A percentile compares a stretch with the other conserved stretches of the same genome.
Evolutionary conservation across 1,140 invertebrate species (phyloP).

Genomic region (Cydia fagiglandana): DNA sequence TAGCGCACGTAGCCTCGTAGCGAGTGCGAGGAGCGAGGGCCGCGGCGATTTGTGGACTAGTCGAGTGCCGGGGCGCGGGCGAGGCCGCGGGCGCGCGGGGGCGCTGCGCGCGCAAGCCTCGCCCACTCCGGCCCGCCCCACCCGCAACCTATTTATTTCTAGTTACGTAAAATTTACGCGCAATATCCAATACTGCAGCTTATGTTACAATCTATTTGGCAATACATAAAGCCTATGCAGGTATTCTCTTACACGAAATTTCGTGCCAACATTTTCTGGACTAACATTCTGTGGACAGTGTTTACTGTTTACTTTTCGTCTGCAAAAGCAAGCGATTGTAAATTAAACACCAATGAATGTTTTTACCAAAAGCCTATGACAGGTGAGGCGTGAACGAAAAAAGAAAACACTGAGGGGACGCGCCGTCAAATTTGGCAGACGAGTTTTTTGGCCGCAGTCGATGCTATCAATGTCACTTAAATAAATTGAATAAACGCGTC

Average conservation of each 20-base stretch:
- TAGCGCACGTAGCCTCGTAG: constrained; percentile 43
- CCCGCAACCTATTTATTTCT: constrained; percentile 79
- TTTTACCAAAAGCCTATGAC: constrained; percentile 55
- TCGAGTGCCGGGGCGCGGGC: constrained; percentile 46
- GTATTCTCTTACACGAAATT: constrained; percentile 5
- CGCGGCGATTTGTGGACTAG: constrained; percentile 66
- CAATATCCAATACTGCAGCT: constrained; percentile 74
- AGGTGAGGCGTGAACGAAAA: constrained; percentile 72
- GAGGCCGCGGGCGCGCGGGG: constrained; percentile 43
- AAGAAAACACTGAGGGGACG: constrained; percentile 59
- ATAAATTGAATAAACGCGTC: constrained; percentile 76
- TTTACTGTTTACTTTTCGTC: constrained; percentile 3
- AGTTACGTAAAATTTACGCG: constrained; percentile 79
- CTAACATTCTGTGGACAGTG: background rate
- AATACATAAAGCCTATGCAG: constrained; percentile 44
- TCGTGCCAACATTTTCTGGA: background rate
- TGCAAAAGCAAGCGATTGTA: constrained; percentile 43
- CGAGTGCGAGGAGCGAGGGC: constrained; percentile 48
- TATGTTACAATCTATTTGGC: constrained; percentile 50
- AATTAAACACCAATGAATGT: constrained; percentile 69
- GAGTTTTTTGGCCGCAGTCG: constrained; percentile 69
- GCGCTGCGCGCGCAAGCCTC: constrained; percentile 64
- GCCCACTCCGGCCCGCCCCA: constrained; percentile 73
- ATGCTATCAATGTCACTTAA: constrained; percentile 79
- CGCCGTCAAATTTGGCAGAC: constrained; percentile 70